A percentile compares a stretch with the other conserved stretches of the same genome.
Conservation (phyloP, 2,888 invertebrate species). For the Pimpla rufipes region DNA sequence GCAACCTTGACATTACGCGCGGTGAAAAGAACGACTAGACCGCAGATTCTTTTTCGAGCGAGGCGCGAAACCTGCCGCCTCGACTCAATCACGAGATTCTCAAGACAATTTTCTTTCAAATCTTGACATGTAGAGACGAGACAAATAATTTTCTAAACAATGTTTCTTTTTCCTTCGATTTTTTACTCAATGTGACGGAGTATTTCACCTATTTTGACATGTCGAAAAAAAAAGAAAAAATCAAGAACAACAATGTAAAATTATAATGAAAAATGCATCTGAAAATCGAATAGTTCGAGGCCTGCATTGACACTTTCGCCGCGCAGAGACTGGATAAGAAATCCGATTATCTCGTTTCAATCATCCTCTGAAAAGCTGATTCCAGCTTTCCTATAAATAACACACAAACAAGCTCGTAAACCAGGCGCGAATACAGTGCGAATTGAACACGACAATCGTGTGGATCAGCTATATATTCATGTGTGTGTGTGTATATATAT, state of each 20-base stretch:
- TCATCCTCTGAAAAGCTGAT: conserved; percentile 34
- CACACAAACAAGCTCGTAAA: conserved; percentile 27
- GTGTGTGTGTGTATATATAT: background rate
- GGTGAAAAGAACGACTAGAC: background rate
- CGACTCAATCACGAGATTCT: background rate
- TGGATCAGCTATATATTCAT: background rate
- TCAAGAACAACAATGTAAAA: no score
- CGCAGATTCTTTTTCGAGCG: background rate
- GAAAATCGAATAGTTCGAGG: no score
- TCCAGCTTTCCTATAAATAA: conserved; percentile 41
- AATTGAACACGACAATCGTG: conserved; percentile 45
- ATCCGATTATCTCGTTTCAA: conserved; percentile 38
- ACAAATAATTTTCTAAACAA: no score
- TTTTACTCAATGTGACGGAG: no score
- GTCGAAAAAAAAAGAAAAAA: no score
- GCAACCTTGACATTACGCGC: conserved; percentile 2
- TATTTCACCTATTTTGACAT: no score
- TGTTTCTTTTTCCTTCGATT: no score
- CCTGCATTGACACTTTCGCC: background rate
- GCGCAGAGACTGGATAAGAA: conserved; percentile 35
- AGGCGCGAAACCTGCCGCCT: background rate
- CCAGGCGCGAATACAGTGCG: conserved; percentile 21
- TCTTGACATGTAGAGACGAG: no score
- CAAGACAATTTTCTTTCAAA: background rate
- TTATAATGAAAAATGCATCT: no score